phyloP scores from a whole-genome alignment of 2,113 vertebrate species.

The Paratilapia polleni region DNA sequence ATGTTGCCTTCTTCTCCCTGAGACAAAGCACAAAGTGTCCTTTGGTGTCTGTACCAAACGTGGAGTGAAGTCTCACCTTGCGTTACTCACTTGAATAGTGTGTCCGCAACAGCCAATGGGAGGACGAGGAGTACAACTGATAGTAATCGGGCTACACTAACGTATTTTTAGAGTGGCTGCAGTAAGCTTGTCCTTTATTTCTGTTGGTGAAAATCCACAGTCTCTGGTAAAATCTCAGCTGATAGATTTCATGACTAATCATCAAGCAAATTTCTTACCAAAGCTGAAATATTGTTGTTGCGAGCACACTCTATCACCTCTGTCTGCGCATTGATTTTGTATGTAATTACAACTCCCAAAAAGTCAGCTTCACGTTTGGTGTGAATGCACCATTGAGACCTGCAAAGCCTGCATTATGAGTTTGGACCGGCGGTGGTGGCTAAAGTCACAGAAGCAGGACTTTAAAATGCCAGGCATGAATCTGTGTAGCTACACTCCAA shows the following conservation, averaged over 20 bases:
- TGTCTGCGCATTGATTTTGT: background rate
- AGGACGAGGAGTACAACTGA: background rate
- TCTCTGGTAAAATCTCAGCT: background rate
- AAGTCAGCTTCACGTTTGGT: no score
- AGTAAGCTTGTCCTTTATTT: background rate
- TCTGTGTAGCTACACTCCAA: background rate
- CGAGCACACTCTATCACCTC: background rate
- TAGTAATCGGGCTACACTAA: no score
- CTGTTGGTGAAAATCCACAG: background rate
- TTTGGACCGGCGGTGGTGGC: background rate
- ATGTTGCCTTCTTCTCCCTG: background rate
- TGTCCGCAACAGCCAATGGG: background rate
- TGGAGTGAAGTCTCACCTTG: background rate
- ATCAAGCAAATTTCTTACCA: background rate
- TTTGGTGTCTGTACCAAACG: background rate
- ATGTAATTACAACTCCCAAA: background rate
- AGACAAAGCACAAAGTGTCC: background rate
- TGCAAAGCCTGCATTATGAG: background rate
- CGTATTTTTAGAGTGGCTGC: background rate
- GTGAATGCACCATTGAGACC: no score
- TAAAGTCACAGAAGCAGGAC: background rate
- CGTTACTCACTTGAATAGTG: background rate
- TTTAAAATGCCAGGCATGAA: background rate
- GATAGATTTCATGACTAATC: background rate
- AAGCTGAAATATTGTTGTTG: background rate